Conservation (phyloP, 2,797 vertebrate genomes). For the Characodon lateralis region DNA sequence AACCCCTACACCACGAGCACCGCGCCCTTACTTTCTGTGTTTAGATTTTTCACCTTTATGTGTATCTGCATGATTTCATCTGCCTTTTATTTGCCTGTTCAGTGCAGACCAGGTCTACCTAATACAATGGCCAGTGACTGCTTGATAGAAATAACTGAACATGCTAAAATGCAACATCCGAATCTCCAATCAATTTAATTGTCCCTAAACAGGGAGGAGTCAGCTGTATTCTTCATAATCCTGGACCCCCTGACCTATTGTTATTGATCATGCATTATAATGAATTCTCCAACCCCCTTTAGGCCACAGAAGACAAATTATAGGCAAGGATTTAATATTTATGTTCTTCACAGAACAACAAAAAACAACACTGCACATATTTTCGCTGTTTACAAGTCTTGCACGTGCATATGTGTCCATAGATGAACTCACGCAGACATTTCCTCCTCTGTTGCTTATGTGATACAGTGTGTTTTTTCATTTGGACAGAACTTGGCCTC, state of each 20-base stretch:
- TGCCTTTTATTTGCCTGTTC: neutral
- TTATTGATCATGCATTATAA: conserved; percentile 31
- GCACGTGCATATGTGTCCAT: conserved; percentile 1
- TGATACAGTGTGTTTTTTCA: conserved; percentile 64
- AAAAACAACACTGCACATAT: conserved; percentile 15
- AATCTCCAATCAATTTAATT: conserved; percentile 15
- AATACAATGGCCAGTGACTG: neutral
- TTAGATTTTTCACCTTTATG: too few relatives aligned
- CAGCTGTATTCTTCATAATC: conserved; percentile 21
- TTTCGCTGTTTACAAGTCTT: conserved; percentile 24
- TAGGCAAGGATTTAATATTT: conserved; percentile 37
- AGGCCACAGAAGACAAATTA: conserved; percentile 51
- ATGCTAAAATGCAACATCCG: conserved; percentile 19
- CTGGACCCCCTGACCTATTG: conserved; percentile 42
- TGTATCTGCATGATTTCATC: too few relatives aligned
- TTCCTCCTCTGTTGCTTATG: conserved; percentile 28
- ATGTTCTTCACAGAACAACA: conserved; percentile 36
- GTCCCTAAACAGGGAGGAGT: conserved; percentile 12
- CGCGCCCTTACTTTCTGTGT: too few relatives aligned
- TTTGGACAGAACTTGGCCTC: conserved; percentile 59
- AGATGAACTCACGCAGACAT: conserved; percentile 20
- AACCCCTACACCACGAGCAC: too few relatives aligned
- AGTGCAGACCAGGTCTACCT: neutral
- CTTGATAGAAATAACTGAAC: neutral
- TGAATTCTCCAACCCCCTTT: conserved; percentile 24